These are phyloP conservation scores for Pangasius mekongensis DNA, from an alignment of 2,797 vertebrate species.

Conservation along the genomic window DNA sequence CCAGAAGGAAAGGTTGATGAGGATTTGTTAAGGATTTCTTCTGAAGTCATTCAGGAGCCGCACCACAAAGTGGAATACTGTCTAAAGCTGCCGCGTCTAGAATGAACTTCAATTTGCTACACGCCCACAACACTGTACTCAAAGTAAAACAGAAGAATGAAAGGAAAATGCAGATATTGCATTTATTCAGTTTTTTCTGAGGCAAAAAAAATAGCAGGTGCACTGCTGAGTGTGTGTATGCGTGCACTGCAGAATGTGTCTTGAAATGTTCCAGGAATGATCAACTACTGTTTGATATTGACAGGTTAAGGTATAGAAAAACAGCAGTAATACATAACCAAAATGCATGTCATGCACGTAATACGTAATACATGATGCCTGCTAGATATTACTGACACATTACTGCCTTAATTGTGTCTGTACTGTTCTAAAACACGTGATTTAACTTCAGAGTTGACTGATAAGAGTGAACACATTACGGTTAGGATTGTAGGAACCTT, in stretches of 20 bases:
- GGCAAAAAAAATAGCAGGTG: constrained; percentile 17
- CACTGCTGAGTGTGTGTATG: background rate
- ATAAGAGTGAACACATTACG: constrained; percentile 27
- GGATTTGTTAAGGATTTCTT: constrained; percentile 47
- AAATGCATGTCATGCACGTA: no score
- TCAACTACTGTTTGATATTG: constrained; percentile 6
- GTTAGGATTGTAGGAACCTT: background rate
- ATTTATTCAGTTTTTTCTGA: background rate
- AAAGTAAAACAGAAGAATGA: constrained; percentile 2
- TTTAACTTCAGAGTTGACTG: background rate
- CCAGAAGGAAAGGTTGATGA: constrained; percentile 60
- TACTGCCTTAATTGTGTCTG: background rate
- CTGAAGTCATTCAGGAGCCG: constrained; percentile 23
- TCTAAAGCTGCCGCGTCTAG: background rate
- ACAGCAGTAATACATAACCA: background rate
- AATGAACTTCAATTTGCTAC: constrained; percentile 20
- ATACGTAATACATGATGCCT: background rate
- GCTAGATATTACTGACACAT: background rate
- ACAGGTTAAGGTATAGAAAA: background rate
- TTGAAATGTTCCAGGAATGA: constrained; percentile 2
- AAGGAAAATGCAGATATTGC: background rate
- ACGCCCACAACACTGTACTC: background rate
- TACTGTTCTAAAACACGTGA: background rate
- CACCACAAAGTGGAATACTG: constrained; percentile 1
- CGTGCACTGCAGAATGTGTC: background rate